Conservation (phyloP, 2,797 vertebrate species). For the Leontocebus nigricollis region DNA sequence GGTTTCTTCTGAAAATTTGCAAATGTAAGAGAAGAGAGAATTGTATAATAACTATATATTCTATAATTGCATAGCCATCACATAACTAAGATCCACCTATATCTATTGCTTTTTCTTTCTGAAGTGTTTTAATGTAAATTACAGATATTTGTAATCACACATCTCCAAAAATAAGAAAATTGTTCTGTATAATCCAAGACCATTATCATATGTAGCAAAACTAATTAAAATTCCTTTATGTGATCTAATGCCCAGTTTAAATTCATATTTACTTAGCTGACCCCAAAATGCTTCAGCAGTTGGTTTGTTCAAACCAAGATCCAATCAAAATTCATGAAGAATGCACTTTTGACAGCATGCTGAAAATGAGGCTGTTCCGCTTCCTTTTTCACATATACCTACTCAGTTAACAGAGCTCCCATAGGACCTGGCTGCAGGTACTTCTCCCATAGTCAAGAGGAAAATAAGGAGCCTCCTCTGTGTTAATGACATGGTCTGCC, state of each 20-base stretch:
- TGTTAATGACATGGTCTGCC: neutral
- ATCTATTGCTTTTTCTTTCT: neutral
- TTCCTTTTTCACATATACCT: neutral
- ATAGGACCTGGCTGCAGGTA: neutral
- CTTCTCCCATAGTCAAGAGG: neutral
- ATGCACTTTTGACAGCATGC: neutral
- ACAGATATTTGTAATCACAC: neutral
- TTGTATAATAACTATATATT: neutral
- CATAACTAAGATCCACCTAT: neutral
- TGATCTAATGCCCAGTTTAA: neutral
- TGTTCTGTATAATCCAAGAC: neutral
- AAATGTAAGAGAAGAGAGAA: neutral
- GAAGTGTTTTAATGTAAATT: neutral
- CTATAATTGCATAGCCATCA: neutral
- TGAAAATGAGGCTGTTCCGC: neutral
- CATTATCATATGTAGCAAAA: neutral
- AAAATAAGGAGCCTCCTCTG: neutral
- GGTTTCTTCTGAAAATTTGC: slow-evolving; percentile 10
- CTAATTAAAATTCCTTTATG: neutral
- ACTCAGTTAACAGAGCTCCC: neutral
- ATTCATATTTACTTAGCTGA: neutral
- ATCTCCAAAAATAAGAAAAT: neutral
- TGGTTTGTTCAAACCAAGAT: neutral
- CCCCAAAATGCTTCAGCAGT: neutral
- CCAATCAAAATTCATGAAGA: neutral